Evolutionary conservation across 2,888 invertebrate species (phyloP), one percentile per base, ranked within the genome.

Genomic region (Ectropis crepuscularia): DNA sequence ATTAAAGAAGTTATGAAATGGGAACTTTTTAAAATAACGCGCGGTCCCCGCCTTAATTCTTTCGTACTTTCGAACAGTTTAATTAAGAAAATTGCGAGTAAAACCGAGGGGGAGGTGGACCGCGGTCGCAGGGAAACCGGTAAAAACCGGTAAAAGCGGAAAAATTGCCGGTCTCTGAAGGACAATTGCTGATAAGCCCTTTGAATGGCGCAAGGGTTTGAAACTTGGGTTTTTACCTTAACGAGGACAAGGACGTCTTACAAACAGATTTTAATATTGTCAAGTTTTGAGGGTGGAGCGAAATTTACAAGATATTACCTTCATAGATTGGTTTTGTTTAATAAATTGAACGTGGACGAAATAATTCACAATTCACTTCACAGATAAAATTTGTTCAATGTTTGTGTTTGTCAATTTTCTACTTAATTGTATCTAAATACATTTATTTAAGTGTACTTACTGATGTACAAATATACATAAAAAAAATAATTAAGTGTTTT

Each of bases 1-100:
- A 87, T 86, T 86, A 84, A 85, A 83, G 79, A 86, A 85, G 84
- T 85, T 85, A 81, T 80, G 79, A 81, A 86, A 78, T 80, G 78
- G 74, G 74, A 81, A 81, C 74, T 80, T 80, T 61, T 74, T 72
- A 69, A 72, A 74, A 71, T 71, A 63, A 69, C 70, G 72, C 64
- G 70, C 74, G 71, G 69, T 73, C 65, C 53, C 68, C 72, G 70
- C 69, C 71, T 75, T 80, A 78, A 78, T 81, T 76, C 75, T 71
- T 74, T 67, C 74, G 73, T 67, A 68, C 75, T 74, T 74, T 77
- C 79, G 74, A 77, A 80, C 74, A 70, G 75, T 80, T 81, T 81
- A 79, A 81, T 81, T 78, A 81, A 79, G 77, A 77, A 75, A 74
- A 78, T 76, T 76, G 70, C 70, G 73, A 75, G 71, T 70, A 71